Conservation (phyloP, 2,888 invertebrate species). For the Acanthacorydalis orientalis region DNA sequence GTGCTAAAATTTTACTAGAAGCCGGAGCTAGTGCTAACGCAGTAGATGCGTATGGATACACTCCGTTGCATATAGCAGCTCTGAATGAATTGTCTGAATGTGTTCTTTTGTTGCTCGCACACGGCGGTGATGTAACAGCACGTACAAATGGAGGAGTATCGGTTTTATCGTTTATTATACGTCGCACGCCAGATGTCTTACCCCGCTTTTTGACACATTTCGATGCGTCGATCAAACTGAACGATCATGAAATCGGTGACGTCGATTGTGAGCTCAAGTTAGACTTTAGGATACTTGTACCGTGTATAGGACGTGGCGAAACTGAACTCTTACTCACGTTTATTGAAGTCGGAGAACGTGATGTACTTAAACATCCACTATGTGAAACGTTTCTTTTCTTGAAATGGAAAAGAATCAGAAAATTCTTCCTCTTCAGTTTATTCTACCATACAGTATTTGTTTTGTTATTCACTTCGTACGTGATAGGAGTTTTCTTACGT, state of each 20-base stretch:
- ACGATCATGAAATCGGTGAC: constrained; percentile 72
- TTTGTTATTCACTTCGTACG: constrained; percentile 53
- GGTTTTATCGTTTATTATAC: constrained; percentile 63
- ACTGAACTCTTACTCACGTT: constrained; percentile 52
- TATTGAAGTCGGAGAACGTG: constrained; percentile 64
- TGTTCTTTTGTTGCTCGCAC: constrained; percentile 52
- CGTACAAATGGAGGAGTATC: constrained; percentile 68
- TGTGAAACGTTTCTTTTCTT: constrained; percentile 71
- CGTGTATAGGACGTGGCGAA: constrained; percentile 44
- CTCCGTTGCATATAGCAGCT: constrained; percentile 67
- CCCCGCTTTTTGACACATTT: constrained; percentile 52
- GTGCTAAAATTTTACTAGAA: constrained; percentile 44
- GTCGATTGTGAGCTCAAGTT: constrained; percentile 68
- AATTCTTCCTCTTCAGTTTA: constrained; percentile 64
- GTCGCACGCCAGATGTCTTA: constrained; percentile 69
- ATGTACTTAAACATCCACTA: constrained; percentile 65
- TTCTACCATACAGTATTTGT: constrained; percentile 64
- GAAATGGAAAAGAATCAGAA: constrained; percentile 68
- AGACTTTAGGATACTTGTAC: constrained; percentile 45
- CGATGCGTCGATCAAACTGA: constrained; percentile 58
- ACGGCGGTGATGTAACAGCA: constrained; percentile 67
- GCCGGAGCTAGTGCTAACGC: constrained; percentile 58
- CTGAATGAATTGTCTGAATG: constrained; percentile 66
- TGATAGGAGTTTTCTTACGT: constrained; percentile 42
- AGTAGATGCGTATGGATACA: constrained; percentile 68